Evolutionary conservation across 2,113 vertebrate genomes (phyloP), one percentile per base, ranked within the genome.

Genomic region (Tyto alba): DNA sequence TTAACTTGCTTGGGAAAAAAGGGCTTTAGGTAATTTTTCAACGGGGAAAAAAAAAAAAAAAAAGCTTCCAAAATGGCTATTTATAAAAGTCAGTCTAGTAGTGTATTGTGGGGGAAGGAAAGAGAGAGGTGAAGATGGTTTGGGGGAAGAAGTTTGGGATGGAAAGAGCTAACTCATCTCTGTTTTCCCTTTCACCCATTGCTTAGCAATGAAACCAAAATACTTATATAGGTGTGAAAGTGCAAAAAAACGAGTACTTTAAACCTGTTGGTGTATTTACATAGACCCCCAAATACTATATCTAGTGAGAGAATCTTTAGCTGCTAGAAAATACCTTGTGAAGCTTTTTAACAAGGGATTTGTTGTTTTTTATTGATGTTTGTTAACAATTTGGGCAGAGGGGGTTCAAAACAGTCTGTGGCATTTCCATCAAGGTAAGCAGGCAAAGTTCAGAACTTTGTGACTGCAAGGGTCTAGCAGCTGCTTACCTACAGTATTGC

Each of bases 21-120:
- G 95, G 91, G 96, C 96, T 98, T 94, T 95, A 95, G 97, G 98
- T 98, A 96, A 98, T 98, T 98, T 98, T 98, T 98, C 98, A 98
- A 96, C 94, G 86, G 53, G 19, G 6, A 20, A 47, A 47, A 47
- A 47, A 47, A 47, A 12, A 14, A 41, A 96, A 79, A 53, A 94
- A 86, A 95, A 95, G 96, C 95, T 95, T 98, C 97, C 95, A 96
- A 97, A 97, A 94, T 95, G 88, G 96, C 95, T 97, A 98, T 98
- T 98, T 98, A 59, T 98, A 98, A 98, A 98, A 97, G 98, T 97
- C 98, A 97, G 60, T 93, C 95, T 98, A 82, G 88, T 92, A 96
- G 86, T 93, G 56, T 94, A 72, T 93, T 92, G 67, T 73, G 81
- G 77, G 53, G 45, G 69, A 85, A 36, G 16, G 50, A 67, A 80